Evolutionary conservation across 2,797 vertebrate genomes (phyloP), one percentile per base, ranked within the genome.

Genomic region (Anolis apletophallus): DNA sequence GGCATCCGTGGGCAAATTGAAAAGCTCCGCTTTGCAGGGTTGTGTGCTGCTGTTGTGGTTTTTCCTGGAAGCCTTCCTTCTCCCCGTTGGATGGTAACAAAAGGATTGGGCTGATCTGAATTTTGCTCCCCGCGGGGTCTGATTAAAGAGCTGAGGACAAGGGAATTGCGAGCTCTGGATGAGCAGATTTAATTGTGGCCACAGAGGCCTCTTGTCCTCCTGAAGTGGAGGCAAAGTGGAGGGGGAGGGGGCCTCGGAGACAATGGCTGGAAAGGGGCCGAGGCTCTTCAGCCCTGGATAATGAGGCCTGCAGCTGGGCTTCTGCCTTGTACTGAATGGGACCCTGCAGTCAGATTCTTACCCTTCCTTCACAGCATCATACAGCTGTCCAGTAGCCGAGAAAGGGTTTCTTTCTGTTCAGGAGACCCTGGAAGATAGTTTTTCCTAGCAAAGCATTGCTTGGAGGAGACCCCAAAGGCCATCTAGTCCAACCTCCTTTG

Each of bases 211-310:
- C 91, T 88, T 0, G 54, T 83, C 29, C 74, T 0, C 3, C 68
- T 92, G 40, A 87, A 92, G 85, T 2, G 87, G 89, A 77, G 90
- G 16, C 87, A 55, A 88, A 90, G 84, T 1, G 81, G 79, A 69
- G 90, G 34, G 90, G 64, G 87, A 86, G 87, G 79, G 87, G 75
- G 1, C 77, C 83, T 83, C 75, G 2, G 86, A 81, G 88, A 71
- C 5, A 0, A 0, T 14, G 46, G 46, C 7, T 0, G 6, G 64
- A 0, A 0, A 7, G 5, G 0, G 2, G 85, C 72, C 23, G 81
- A 88, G 85, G 89, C 89, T 87, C 92, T 91, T 88, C 86, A 89
- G 77, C 1, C 61, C 81, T 86, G 5, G 23, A 69, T 2, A 64
- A 82, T 0, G 86, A 40, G 79, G 81, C 19, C 23, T 32, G 79